A percentile compares a stretch with the other conserved stretches of the same genome.
Evolutionary conservation across 2,888 invertebrate species (phyloP).

Genomic region (Boloria selene): DNA sequence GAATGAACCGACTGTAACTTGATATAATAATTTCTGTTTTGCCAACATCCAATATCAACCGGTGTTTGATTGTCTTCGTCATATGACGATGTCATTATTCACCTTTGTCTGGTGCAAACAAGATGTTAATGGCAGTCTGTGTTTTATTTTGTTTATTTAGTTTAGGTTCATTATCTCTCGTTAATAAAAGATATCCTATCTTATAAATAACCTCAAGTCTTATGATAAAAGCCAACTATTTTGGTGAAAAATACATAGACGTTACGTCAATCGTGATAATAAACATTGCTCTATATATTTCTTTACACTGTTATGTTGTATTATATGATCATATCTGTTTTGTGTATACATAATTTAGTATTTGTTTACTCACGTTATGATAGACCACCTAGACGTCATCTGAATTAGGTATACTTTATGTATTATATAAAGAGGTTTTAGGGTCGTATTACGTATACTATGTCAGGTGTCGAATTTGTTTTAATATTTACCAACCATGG

Average conservation of each 20-base stretch:
- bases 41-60: constrained; percentile 26
- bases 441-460: not conserved
- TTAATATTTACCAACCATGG: constrained; percentile 39
- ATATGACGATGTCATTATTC: constrained; percentile 27
- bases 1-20: constrained; percentile 48
- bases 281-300: constrained; percentile 12
- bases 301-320: constrained; percentile 10
- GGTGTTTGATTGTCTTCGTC: constrained; percentile 34
- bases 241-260: constrained; percentile 20
- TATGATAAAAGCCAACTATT: constrained; percentile 21
- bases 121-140: constrained; percentile 11
- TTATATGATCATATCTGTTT: constrained; percentile 7
- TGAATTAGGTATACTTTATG: not conserved
- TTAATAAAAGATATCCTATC: constrained; percentile 2
- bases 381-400: constrained; percentile 3
- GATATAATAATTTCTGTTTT: constrained; percentile 39
- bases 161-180: no score
- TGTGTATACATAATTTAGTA: constrained; percentile 11
- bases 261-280: constrained; percentile 31
- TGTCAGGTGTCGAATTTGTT: not conserved
- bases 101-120: constrained; percentile 29
- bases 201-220: not conserved
- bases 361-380: constrained; percentile 8
- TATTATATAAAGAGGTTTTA: no score
- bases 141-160: constrained; percentile 3